Conservation (phyloP, 2,113 vertebrate genomes). For the Neoarius graeffei region DNA sequence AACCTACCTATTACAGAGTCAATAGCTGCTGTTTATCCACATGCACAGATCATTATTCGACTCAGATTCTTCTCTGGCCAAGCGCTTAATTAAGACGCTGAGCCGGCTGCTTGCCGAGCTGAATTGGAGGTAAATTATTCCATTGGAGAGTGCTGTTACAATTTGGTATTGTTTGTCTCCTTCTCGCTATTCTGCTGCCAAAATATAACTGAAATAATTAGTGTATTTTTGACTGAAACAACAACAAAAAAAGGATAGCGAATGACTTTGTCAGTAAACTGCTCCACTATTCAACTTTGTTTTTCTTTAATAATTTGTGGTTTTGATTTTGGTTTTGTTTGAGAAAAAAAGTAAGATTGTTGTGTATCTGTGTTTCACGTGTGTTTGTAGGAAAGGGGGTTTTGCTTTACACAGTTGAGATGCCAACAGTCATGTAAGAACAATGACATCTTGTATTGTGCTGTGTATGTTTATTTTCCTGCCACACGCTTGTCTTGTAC, state of each 20-base stretch:
- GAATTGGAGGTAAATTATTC: constrained; percentile 58
- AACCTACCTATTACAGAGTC: constrained; percentile 63
- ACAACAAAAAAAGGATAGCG: constrained; percentile 18
- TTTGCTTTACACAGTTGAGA: constrained; percentile 34
- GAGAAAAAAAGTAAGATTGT: background rate
- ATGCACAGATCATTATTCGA: constrained; percentile 57
- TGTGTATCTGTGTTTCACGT: background rate
- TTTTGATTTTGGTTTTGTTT: background rate
- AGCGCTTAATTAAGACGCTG: constrained; percentile 61
- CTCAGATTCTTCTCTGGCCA: constrained; percentile 57
- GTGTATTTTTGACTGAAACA: constrained; percentile 30
- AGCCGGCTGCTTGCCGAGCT: constrained; percentile 41
- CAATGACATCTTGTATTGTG: constrained; percentile 27
- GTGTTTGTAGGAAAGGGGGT: background rate
- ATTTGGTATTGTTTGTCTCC: constrained; percentile 46
- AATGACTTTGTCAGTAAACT: constrained; percentile 42
- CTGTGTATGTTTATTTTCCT: constrained; percentile 41
- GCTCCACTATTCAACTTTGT: background rate
- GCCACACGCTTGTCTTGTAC: constrained; percentile 25
- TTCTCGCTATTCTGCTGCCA: constrained; percentile 44
- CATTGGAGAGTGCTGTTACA: constrained; percentile 49
- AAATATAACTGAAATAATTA: constrained; percentile 51
- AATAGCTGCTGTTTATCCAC: constrained; percentile 58
- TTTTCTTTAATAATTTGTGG: background rate
- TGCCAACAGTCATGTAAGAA: constrained; percentile 32